A percentile compares a stretch with the other conserved stretches of the same genome.
Evolutionary conservation across 2,888 invertebrate species (phyloP).

Genomic region (Tryphoninae sp.): DNA sequence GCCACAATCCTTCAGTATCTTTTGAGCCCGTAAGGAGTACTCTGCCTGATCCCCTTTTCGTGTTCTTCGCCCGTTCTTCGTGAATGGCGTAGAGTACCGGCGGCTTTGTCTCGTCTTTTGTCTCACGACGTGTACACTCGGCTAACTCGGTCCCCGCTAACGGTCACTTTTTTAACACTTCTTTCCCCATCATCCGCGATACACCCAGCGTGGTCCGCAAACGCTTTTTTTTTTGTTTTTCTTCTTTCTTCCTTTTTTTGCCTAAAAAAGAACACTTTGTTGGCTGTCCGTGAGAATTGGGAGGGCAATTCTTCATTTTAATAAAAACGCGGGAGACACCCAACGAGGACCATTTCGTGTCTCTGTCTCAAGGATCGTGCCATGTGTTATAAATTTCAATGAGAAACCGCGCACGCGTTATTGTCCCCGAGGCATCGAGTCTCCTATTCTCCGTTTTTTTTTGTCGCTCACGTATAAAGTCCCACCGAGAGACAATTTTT

Average conservation of each 20-base stretch:
- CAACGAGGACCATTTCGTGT: conserved; percentile 25
- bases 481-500: neutral
- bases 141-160: neutral
- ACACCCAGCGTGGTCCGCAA: neutral
- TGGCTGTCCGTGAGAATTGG: conserved; percentile 19
- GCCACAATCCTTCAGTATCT: conserved; percentile 11
- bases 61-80: neutral
- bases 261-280: conserved; percentile 34
- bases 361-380: conserved; percentile 33
- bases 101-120: conserved; percentile 14
- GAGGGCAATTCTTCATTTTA: conserved; percentile 34
- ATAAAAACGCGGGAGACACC: conserved; percentile 8
- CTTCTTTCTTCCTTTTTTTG: neutral
- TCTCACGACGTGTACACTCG: conserved; percentile 1
- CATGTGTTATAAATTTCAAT: conserved; percentile 43
- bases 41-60: conserved; percentile 1
- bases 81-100: neutral
- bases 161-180: conserved; percentile 12
- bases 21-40: neutral
- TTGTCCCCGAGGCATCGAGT: conserved; percentile 24
- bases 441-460: neutral
- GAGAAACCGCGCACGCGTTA: conserved; percentile 1
- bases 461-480: neutral
- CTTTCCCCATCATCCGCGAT: neutral
- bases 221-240: neutral